Evolutionary conservation across 2,888 invertebrate genomes (phyloP).

Genomic region (Epinotia demarniana): DNA sequence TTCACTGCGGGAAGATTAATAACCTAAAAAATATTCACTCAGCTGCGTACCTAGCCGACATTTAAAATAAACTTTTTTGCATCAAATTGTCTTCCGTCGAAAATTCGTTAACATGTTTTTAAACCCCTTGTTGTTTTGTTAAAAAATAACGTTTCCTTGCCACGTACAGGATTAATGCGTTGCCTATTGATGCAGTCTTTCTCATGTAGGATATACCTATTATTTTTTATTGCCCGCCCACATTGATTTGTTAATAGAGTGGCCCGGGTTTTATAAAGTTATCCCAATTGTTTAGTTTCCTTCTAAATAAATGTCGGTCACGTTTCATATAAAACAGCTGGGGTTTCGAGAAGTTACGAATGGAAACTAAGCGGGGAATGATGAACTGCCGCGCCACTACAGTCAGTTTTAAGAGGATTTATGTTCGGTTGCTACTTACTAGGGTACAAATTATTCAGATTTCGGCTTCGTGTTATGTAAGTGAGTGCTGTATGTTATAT

Average conservation of each 20-base stretch:
- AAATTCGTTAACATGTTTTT: background rate
- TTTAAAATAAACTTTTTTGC: background rate
- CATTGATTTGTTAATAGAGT: background rate
- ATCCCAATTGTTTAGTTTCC: slow-evolving; percentile 5
- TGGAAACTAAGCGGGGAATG: slow-evolving; percentile 42
- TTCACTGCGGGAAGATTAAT: slow-evolving; percentile 16
- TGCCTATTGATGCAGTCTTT: background rate
- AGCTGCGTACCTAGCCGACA: background rate
- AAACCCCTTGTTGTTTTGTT: background rate
- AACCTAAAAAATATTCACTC: slow-evolving; percentile 19
- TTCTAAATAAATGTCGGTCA: slow-evolving; percentile 14
- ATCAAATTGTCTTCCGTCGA: background rate
- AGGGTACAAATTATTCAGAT: slow-evolving; percentile 28
- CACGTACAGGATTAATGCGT: background rate
- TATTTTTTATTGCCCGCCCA: background rate
- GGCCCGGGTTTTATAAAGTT: slow-evolving; percentile 4
- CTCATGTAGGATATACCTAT: background rate
- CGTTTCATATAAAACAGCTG: slow-evolving; percentile 33
- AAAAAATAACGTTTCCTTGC: background rate
- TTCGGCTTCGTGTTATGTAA: background rate
- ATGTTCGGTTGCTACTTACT: slow-evolving; percentile 17
- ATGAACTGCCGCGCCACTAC: slow-evolving; percentile 40
- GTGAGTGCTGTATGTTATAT: background rate
- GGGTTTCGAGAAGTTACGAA: slow-evolving; percentile 24
- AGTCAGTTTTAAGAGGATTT: slow-evolving; percentile 40